Evolutionary conservation across 2,888 invertebrate genomes (phyloP).

Genomic region (Amitus sp.): DNA sequence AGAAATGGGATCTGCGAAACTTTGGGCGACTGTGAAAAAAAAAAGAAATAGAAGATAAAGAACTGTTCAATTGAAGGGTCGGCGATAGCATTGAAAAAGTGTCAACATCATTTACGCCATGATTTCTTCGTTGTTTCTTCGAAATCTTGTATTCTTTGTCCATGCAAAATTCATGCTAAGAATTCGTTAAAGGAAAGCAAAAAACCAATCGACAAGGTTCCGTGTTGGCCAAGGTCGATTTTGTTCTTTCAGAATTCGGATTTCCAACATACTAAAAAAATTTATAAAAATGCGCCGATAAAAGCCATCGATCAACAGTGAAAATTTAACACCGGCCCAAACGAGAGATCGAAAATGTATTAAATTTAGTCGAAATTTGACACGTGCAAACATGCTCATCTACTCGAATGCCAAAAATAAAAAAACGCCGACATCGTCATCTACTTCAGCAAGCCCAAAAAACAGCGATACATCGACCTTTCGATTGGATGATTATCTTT

Average conservation of each 20-base stretch:
- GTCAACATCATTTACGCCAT: constrained; percentile 37
- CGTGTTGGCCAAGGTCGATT: constrained; percentile 52
- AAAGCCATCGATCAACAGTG: not conserved
- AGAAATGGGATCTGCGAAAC: too few species aligned
- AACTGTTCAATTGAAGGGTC: constrained; percentile 61
- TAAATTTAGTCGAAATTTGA: not conserved
- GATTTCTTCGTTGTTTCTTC: constrained; percentile 12
- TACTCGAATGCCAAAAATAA: constrained; percentile 1
- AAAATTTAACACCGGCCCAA: not conserved
- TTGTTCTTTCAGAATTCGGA: not conserved
- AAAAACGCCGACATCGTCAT: not conserved
- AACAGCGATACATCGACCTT: constrained; percentile 4
- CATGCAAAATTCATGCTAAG: constrained; percentile 49
- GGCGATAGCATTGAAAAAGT: constrained; percentile 61
- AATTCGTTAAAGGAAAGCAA: constrained; percentile 33
- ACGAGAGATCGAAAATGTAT: not conserved
- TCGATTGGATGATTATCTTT: constrained; percentile 4
- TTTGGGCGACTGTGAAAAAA: constrained; percentile 45
- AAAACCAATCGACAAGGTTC: constrained; percentile 50
- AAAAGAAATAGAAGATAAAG: too few species aligned
- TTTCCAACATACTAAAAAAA: too few species aligned
- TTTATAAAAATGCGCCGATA: too few species aligned
- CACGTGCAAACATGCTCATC: constrained; percentile 31
- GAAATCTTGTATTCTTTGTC: constrained; percentile 26
- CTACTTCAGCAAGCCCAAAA: constrained; percentile 10